Base-by-base conservation (phyloP, 2,797 vertebrate species). In the Coracias cyanogaster region DNA sequence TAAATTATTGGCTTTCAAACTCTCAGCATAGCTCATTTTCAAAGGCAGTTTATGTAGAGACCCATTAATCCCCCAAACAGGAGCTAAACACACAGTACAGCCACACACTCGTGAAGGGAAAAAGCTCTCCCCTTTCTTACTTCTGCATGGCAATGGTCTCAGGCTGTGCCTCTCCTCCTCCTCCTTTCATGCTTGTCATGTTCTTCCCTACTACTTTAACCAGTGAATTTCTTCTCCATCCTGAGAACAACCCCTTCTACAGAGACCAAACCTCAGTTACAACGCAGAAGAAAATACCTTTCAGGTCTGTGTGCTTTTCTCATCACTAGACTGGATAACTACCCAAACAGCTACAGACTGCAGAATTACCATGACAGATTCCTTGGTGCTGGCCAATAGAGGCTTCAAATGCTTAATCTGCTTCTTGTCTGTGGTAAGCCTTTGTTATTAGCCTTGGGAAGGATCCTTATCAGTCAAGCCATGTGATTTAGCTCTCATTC, bases 401-500 rank as follows among this genome's bases (percentile, higher is more conserved):
- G 80, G 62, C 70, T 96, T 93, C 78, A 95, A 91, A 84, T 10
- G 66, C 20, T 90, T 94, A 95, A 96, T 94, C 94, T 4, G 0
- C 4, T 77, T 51, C 54, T 96, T 96, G 89, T 80, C 94, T 79
- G 66, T 3, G 6, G 77, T 91, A 93, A 94, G 7, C 77, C 80
- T 94, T 84, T 91, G 87, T 94, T 91, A 94, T 95, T 93, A 93
- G 77, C 90, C 60, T 91, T 82, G 65, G 77, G 70, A 94, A 89
- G 84, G 73, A 91, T 91, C 80, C 82, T 95, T 94, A 94, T 89
- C 89, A 86, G 80, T 41, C 70, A 76, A 43, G 66, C 85, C 91
- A 88, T 91, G 85, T 94, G 91, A 93, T 94, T 96, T 83, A 96
- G 35, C 60, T 84, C 95, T 88, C 87, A 71, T 91, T 90, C 66